phyloP scores from a whole-genome alignment of 2,797 vertebrate species.

The Pelobates cultripes region DNA sequence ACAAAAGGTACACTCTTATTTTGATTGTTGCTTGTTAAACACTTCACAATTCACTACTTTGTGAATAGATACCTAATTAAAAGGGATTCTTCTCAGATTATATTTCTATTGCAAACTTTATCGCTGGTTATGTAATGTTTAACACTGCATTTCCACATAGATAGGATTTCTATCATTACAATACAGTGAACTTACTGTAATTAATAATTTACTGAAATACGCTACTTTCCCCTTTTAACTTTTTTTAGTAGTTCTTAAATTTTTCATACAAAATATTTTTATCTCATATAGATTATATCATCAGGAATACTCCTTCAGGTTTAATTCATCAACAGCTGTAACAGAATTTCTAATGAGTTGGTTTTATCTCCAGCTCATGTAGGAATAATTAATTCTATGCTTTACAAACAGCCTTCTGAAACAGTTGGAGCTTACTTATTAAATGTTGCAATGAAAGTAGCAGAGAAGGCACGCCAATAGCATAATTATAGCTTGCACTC shows the following conservation, averaged over 20 bases:
- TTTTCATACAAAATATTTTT: slow-evolving; percentile 18
- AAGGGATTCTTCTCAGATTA: too few species aligned
- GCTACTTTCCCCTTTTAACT: too few species aligned
- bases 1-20: too few species aligned
- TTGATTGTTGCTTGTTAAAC: too few species aligned
- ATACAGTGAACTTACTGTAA: not conserved
- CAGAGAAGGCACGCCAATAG: slow-evolving; percentile 21
- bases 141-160: not conserved
- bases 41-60: too few species aligned
- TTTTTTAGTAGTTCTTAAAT: slow-evolving; percentile 9
- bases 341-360: slow-evolving; percentile 50
- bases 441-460: slow-evolving; percentile 18
- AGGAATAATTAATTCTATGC: slow-evolving; percentile 50
- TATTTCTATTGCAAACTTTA: too few species aligned
- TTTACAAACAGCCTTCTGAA: slow-evolving; percentile 46
- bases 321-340: slow-evolving; percentile 49
- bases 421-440: slow-evolving; percentile 50
- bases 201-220: too few species aligned
- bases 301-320: slow-evolving; percentile 50
- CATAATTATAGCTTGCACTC: slow-evolving; percentile 22
- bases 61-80: too few species aligned
- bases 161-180: too few species aligned
- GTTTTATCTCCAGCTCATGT: slow-evolving; percentile 44
- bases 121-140: too few species aligned
- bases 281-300: slow-evolving; percentile 33